phyloP scores from a whole-genome alignment of 2,113 vertebrate genomes.

The Merops nubicus region DNA sequence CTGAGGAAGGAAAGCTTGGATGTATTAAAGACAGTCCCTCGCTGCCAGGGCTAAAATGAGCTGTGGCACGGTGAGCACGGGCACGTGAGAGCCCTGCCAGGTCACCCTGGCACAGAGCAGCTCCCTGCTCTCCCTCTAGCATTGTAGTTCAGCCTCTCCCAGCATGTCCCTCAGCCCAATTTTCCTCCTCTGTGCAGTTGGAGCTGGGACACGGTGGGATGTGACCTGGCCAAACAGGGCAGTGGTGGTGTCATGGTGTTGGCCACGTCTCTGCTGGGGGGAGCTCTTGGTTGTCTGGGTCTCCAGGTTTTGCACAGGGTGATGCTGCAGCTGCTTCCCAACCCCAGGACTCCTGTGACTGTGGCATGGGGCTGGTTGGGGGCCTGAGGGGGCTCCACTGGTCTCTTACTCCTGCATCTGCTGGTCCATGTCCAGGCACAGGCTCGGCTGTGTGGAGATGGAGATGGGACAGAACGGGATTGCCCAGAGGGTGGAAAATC shows the following conservation, averaged over 20 bases:
- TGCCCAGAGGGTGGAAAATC: neutral
- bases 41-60: neutral
- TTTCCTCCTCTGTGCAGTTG: accelerated
- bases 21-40: neutral
- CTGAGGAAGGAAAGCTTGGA: neutral
- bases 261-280: neutral
- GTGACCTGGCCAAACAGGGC: neutral
- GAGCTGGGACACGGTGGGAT: accelerated
- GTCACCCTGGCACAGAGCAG: neutral
- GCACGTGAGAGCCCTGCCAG: neutral
- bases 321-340: neutral
- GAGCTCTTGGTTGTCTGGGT: neutral
- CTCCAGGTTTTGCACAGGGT: no score
- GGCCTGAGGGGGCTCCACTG: accelerated
- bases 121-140: accelerated
- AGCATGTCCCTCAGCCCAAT: neutral
- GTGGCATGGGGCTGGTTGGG: neutral
- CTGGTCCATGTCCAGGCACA: accelerated
- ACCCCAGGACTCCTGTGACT: neutral
- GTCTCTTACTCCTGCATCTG: accelerated
- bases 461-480: neutral
- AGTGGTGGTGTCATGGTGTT: accelerated
- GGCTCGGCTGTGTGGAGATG: neutral
- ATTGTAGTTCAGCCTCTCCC: accelerated
- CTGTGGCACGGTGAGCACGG: accelerated